phyloP scores from a whole-genome alignment of 2,797 vertebrate species.

The Lacerta bilineata region DNA sequence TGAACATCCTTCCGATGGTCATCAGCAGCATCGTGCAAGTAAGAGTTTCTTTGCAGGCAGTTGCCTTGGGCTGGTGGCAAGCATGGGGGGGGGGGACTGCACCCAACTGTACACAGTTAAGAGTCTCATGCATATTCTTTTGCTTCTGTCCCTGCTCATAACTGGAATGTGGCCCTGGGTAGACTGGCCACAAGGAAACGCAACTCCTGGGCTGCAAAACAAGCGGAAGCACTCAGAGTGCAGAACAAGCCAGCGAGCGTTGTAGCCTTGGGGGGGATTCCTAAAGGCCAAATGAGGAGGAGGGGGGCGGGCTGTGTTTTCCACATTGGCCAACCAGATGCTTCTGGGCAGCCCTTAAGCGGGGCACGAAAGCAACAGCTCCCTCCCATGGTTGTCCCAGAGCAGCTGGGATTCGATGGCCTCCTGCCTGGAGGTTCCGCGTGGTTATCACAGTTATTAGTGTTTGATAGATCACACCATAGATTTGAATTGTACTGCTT shows the following conservation, averaged over 20 bases:
- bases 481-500: too few species aligned
- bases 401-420: neutral
- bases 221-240: too few species aligned
- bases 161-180: too few species aligned
- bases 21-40: conserved; percentile 98
- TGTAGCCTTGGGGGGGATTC: too few species aligned
- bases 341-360: neutral
- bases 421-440: neutral
- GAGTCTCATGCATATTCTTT: too few species aligned
- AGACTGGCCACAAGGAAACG: too few species aligned
- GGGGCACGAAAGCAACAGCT: neutral
- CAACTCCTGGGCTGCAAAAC: too few species aligned
- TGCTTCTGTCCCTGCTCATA: too few species aligned
- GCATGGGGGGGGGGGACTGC: neutral
- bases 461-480: neutral
- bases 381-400: neutral
- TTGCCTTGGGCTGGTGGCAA: rapidly evolving
- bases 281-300: too few species aligned
- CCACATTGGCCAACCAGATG: neutral
- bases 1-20: conserved; percentile 93
- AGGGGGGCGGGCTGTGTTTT: neutral
- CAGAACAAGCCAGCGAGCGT: too few species aligned
- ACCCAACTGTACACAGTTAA: too few species aligned
- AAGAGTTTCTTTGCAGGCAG: neutral
- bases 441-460: neutral